phyloP scores from a whole-genome alignment of 1,140 invertebrate species.

The Musca vetustissima region DNA sequence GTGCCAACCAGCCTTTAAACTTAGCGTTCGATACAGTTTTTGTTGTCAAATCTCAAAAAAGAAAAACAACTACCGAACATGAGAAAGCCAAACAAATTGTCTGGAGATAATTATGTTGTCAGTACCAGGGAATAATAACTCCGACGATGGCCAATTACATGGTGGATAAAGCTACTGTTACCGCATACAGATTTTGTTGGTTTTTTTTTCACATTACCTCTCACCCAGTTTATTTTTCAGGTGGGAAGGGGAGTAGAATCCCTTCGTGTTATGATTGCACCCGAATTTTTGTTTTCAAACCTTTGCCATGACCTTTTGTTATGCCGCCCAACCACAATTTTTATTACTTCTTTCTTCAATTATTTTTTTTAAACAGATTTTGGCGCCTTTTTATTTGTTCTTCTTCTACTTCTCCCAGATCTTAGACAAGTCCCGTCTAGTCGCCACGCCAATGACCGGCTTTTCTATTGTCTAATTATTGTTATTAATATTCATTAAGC shows the following conservation, averaged over 20 bases:
- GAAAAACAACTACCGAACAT: neutral
- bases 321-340: conserved; percentile 12
- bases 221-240: neutral
- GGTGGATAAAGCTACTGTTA: neutral
- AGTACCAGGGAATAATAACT: conserved; percentile 1
- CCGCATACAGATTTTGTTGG: neutral
- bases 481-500: conserved; percentile 16
- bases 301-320: conserved; percentile 7
- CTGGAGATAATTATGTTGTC: conserved; percentile 21
- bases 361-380: conserved; percentile 1
- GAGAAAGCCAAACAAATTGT: neutral
- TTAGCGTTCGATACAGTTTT: too few relatives aligned
- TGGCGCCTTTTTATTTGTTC: conserved; percentile 1
- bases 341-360: conserved; percentile 15
- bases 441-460: neutral
- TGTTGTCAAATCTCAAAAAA: too few relatives aligned
- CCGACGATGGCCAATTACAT: neutral
- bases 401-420: neutral
- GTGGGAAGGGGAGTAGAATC: too few relatives aligned
- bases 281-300: neutral
- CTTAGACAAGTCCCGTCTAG: neutral
- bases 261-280: neutral
- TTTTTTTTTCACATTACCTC: neutral
- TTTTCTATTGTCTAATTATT: conserved; percentile 10
- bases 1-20: neutral